A percentile compares a stretch with the other conserved stretches of the same genome.
These are phyloP conservation scores for Thalassaphorura encarpata DNA, from an alignment of 1,140 invertebrate genomes.

Conservation along the genomic window DNA sequence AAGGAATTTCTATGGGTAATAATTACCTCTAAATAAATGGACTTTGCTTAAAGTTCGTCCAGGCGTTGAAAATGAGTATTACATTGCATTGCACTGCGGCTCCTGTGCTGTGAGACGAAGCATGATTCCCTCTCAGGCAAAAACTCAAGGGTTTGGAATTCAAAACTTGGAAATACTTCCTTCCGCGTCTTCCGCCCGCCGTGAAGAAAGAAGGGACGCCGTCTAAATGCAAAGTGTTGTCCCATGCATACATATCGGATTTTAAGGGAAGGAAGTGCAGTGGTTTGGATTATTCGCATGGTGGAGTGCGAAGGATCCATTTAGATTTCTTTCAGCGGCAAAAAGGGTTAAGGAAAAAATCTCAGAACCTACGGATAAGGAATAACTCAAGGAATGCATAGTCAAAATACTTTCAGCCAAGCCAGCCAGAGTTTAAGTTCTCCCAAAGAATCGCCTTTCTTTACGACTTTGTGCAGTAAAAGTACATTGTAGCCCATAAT, in stretches of 20 bases:
- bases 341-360: slow-evolving; percentile 3
- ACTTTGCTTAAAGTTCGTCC: background rate
- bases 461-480: background rate
- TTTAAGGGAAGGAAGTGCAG: background rate
- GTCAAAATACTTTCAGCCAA: background rate
- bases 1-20: no score
- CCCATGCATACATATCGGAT: slow-evolving; percentile 17
- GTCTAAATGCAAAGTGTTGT: slow-evolving; percentile 17
- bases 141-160: background rate
- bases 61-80: background rate
- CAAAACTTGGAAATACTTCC: no score
- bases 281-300: background rate
- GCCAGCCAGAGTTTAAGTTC: background rate
- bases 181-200: no score
- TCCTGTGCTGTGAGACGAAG: background rate
- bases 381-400: no score
- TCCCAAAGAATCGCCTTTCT: background rate
- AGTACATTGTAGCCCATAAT: slow-evolving; percentile 1
- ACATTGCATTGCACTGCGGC: background rate
- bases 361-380: no score
- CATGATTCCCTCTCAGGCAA: background rate
- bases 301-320: background rate
- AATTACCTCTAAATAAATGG: background rate
- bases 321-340: background rate
- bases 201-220: background rate